Base-by-base conservation (phyloP, 1,140 invertebrate species). In the Dreissena polymorpha region DNA sequence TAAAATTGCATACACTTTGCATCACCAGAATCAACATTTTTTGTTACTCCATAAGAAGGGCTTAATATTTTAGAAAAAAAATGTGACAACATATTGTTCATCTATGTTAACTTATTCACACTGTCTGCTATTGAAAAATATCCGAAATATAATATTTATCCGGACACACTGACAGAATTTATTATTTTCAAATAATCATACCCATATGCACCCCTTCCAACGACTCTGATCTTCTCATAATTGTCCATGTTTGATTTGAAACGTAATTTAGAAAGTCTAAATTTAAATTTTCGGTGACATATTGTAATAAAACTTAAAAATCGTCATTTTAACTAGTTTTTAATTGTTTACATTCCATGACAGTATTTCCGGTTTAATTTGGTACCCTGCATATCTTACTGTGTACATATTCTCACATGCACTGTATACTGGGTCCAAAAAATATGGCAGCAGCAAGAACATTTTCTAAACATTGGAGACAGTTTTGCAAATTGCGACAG, bases 141-240 rank as follows among this genome's bases (percentile, higher is more conserved):
- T 25, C 39, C 64, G 63, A 67, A 77, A 64, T 10, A 67, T 3
- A 51, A 14, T 39, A 5, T 39, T 5, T 16, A 55, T 70, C 68
- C 68, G 27, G 39, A 69, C 39, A 53, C 27, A 27, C 70, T 60
- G 25, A 14, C 53, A 70, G n/a, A 27, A 12, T 55, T 69, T 57
- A 25, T 53, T n/a, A 14, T 57, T 16, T 10, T 27, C 16, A 75
- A n/a, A 1, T 21, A 27, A 21, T 69, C 51, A 84, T 91, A 95
- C 94, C 95, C 95, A 86, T 95, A 95, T 63, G 95, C 95, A 57
- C 95, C 95, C 90, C 95, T 94, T 27, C 95, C 95, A 71, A 95
- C 93, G 49, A 94, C 93, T 86, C 94, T 93, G 23, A 95, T 91
- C 90, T 94, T 93, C 70, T 94, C 93, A 85, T 93, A 93, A 74